A percentile compares a stretch with the other conserved stretches of the same genome.
These are phyloP conservation scores for Agrotis ipsilon DNA, from an alignment of 2,888 invertebrate species.

Conservation along the genomic window DNA sequence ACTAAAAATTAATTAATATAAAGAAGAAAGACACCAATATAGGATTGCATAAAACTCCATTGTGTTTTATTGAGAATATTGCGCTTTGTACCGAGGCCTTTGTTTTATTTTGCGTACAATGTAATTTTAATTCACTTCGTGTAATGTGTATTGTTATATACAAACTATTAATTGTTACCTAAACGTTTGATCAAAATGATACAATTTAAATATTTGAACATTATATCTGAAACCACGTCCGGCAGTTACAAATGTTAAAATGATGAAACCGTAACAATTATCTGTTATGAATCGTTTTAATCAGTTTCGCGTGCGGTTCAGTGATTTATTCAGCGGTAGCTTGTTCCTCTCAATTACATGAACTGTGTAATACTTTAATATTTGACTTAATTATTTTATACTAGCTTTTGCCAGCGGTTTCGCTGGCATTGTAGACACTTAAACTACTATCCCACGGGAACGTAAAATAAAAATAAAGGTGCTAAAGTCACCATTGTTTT, in stretches of 20 bases:
- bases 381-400: not conserved
- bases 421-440: no score
- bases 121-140: not conserved
- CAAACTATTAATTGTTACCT: not conserved
- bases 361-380: not conserved
- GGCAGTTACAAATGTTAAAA: not conserved
- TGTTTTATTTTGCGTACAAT: not conserved
- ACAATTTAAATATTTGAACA: not conserved
- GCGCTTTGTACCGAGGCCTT: not conserved
- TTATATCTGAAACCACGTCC: not conserved
- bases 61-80: no score
- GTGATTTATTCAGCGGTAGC: slow-evolving; percentile 4
- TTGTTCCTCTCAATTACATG: not conserved
- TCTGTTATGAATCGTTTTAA: not conserved
- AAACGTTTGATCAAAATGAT: not conserved
- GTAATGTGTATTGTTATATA: no score
- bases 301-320: slow-evolving; percentile 5
- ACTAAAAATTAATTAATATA: no score
- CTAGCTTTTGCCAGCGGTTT: no score
- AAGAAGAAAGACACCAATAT: no score
- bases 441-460: no score
- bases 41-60: no score
- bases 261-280: slow-evolving; percentile 3
- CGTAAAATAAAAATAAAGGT: no score
- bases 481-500: no score